Conservation (phyloP, 2,797 vertebrate genomes). For the Chaetodon trifasciatus region DNA sequence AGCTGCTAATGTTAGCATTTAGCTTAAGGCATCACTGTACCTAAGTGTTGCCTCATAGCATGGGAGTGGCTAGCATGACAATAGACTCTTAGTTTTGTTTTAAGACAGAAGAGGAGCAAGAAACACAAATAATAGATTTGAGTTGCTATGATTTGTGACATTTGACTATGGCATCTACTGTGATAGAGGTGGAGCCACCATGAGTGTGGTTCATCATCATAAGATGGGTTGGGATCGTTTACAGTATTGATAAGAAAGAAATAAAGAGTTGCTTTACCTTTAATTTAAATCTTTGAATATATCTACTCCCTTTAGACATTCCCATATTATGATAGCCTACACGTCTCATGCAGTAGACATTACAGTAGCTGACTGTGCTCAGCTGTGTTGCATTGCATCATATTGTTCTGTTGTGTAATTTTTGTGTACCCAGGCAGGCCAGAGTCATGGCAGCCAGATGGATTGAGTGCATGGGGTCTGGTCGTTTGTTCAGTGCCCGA, state of each 20-base stretch:
- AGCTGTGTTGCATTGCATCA: background rate
- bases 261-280: background rate
- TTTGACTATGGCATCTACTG: background rate
- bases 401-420: background rate
- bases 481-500: slow-evolving; percentile 92
- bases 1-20: background rate
- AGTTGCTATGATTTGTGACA: background rate
- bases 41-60: background rate
- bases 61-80: no score
- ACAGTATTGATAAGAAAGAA: background rate
- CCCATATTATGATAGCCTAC: background rate
- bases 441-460: slow-evolving; percentile 96
- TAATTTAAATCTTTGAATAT: background rate
- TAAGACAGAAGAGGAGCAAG: background rate
- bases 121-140: background rate
- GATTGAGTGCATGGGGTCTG: slow-evolving; percentile 89
- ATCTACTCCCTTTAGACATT: background rate
- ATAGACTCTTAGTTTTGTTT: background rate
- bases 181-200: background rate
- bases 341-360: background rate
- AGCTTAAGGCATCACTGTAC: background rate
- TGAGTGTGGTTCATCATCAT: background rate
- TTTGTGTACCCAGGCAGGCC: slow-evolving; percentile 90
- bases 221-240: background rate
- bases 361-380: background rate